Percentiles rank a stretch among this genome's conserved stretches.
phyloP scores from a whole-genome alignment of 2,113 vertebrate genomes.

The Noturus placidus region DNA sequence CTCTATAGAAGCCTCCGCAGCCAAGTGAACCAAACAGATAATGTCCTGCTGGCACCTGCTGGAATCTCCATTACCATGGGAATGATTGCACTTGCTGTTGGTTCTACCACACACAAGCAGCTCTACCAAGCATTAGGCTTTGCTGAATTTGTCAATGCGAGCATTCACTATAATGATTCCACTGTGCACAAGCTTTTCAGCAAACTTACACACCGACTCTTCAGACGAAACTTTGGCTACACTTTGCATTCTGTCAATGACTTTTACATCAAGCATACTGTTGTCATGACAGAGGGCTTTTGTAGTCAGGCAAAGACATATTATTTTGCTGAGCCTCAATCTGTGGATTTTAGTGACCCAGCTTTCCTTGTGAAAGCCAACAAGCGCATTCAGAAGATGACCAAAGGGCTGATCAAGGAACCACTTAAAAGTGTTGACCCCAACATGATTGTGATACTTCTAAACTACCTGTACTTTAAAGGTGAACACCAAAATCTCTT shows the following conservation, averaged over 20 bases:
- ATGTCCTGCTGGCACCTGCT: slow-evolving; percentile 89
- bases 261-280: slow-evolving; percentile 81
- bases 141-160: slow-evolving; percentile 86
- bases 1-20: slow-evolving; percentile 87
- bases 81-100: slow-evolving; percentile 88
- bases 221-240: slow-evolving; percentile 93
- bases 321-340: slow-evolving; percentile 89
- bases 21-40: slow-evolving; percentile 76
- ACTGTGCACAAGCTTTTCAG: slow-evolving; percentile 94
- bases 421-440: slow-evolving; percentile 83
- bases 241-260: slow-evolving; percentile 87
- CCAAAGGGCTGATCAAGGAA: slow-evolving; percentile 91
- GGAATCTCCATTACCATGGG: slow-evolving; percentile 94
- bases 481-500: slow-evolving; percentile 71
- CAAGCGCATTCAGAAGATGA: slow-evolving; percentile 83
- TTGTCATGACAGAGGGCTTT: slow-evolving; percentile 77
- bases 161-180: slow-evolving; percentile 82
- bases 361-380: slow-evolving; percentile 83
- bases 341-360: slow-evolving; percentile 84
- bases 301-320: slow-evolving; percentile 76
- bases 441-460: slow-evolving; percentile 85
- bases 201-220: slow-evolving; percentile 91
- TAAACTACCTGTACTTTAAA: slow-evolving; percentile 98
- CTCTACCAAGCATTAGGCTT: slow-evolving; percentile 83
- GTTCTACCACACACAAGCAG: slow-evolving; percentile 76